A percentile compares a stretch with the other conserved stretches of the same genome.
Conservation (phyloP, 1,140 invertebrate species). For the Zaprionus tsacasi region DNA sequence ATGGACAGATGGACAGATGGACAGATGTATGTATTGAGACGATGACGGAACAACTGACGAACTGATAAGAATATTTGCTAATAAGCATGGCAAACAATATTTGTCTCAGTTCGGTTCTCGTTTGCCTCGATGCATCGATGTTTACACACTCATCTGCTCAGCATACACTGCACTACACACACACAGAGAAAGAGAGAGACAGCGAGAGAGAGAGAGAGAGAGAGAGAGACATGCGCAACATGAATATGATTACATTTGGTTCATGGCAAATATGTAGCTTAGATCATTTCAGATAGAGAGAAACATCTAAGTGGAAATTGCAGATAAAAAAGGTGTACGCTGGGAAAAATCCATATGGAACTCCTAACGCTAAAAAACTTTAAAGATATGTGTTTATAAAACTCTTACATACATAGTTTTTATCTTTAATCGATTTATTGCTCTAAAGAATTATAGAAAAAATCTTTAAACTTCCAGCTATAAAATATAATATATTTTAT, state of each 20-base stretch:
- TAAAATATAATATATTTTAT: no score
- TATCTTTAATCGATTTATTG: no score
- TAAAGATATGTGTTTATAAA: no score
- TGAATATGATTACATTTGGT: conserved; percentile 45
- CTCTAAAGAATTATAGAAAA: no score
- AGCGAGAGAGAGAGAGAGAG: no score
- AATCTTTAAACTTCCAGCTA: no score
- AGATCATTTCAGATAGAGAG: background rate
- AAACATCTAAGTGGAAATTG: background rate
- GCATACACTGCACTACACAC: conserved; percentile 13
- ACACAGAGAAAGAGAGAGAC: background rate
- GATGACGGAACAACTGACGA: conserved; percentile 31
- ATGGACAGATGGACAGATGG: conserved; percentile 1
- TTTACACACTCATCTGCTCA: conserved; percentile 49
- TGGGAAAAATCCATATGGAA: background rate
- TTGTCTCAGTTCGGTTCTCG: conserved; percentile 26
- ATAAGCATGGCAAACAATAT: conserved; percentile 68
- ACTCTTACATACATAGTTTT: no score
- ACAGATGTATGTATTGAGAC: conserved; percentile 3
- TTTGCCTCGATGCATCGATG: conserved; percentile 20
- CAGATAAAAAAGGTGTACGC: background rate
- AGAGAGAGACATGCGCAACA: conserved; percentile 37
- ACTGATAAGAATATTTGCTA: conserved; percentile 78
- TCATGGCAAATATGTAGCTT: conserved; percentile 7
- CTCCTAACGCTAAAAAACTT: no score